Percentiles rank a stretch among this genome's conserved stretches.
Evolutionary conservation across 1,140 invertebrate species (phyloP).

Genomic region (Pentalonia nigronervosa): DNA sequence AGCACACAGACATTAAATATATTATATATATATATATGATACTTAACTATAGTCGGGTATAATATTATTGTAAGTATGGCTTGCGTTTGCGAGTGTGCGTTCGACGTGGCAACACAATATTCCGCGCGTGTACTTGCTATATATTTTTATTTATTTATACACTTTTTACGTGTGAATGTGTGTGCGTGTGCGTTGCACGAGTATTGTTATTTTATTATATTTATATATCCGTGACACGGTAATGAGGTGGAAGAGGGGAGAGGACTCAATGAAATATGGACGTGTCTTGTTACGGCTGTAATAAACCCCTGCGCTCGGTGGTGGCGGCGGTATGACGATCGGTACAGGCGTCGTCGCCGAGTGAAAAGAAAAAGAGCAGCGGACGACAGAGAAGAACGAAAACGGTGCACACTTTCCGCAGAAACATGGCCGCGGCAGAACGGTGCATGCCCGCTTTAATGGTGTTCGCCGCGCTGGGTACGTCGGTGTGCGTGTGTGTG

Average conservation of each 20-base stretch:
- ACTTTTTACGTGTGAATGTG: too few relatives aligned
- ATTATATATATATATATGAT: neutral
- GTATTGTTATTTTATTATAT: constrained; percentile 11
- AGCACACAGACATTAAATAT: neutral
- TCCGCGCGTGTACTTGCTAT: neutral
- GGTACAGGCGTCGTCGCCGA: neutral
- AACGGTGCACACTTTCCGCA: neutral
- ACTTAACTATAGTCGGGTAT: neutral
- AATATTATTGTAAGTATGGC: neutral
- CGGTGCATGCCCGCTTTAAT: neutral
- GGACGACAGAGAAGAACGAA: neutral
- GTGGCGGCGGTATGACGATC: neutral
- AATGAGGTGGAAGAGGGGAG: neutral
- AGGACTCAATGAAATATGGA: neutral
- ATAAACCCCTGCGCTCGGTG: neutral
- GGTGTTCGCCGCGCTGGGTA: neutral
- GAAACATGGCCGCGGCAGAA: neutral
- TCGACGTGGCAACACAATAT: neutral
- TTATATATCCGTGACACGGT: neutral
- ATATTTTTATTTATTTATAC: neutral
- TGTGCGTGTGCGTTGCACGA: neutral
- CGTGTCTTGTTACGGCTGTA: neutral
- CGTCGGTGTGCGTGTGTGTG: neutral
- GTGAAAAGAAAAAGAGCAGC: neutral
- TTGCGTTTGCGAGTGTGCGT: neutral